A percentile compares a stretch with the other conserved stretches of the same genome.
Conservation (phyloP, 1,140 invertebrate species). For the Ylistrum balloti region DNA sequence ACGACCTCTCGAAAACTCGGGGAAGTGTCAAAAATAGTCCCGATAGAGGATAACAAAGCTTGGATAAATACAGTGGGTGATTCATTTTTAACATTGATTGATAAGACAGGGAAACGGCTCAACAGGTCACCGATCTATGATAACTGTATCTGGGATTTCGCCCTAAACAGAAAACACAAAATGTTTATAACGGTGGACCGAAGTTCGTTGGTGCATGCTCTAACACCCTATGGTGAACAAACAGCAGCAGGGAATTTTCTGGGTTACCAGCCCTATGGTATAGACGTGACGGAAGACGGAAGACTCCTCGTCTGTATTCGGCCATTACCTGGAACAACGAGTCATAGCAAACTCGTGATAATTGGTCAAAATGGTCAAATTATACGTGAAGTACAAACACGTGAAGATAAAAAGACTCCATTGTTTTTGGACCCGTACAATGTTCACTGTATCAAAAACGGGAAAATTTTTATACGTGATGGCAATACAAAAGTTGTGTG, state of each 20-base stretch:
- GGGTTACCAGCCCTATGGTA: background rate
- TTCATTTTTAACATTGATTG: background rate
- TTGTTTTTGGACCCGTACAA: background rate
- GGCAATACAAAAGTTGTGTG: slow-evolving; percentile 9
- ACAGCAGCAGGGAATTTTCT: background rate
- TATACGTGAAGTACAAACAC: background rate
- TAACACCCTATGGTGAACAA: background rate
- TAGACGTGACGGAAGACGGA: background rate
- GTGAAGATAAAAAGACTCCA: background rate
- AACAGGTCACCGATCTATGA: background rate
- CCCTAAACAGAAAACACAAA: background rate
- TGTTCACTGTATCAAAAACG: background rate
- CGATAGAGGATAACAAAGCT: background rate
- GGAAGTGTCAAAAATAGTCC: background rate
- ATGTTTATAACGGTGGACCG: background rate
- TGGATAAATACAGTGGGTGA: background rate
- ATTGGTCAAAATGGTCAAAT: slow-evolving; percentile 11
- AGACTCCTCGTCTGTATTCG: slow-evolving; percentile 16
- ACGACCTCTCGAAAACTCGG: background rate
- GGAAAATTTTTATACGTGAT: background rate
- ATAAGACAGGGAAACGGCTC: background rate
- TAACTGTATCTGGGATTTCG: slow-evolving; percentile 9
- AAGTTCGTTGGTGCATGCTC: background rate
- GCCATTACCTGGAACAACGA: background rate
- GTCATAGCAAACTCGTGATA: background rate